Conservation (phyloP, 2,113 vertebrate genomes). For the Engraulis encrasicolus region DNA sequence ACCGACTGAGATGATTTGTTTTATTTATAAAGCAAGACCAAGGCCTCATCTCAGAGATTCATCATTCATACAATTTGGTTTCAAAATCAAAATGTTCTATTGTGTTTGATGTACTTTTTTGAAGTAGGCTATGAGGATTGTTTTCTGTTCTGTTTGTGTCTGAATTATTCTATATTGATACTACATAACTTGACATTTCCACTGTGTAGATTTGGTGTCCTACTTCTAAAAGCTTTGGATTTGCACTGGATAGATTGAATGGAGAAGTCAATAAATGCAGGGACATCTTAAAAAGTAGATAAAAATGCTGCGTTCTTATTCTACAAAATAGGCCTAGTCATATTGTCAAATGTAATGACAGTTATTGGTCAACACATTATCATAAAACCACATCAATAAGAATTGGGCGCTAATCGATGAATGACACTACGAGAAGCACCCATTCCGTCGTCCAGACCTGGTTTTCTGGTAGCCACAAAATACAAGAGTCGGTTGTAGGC, state of each 20-base stretch:
- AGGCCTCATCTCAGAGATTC: not conserved
- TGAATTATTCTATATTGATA: too few species aligned
- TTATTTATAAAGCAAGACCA: not conserved
- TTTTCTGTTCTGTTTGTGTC: too few species aligned
- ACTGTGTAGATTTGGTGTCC: not conserved
- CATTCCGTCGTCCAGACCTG: conserved; percentile 68
- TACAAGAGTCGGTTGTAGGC: conserved; percentile 49
- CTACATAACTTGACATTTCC: not conserved
- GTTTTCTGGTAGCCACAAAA: conserved; percentile 68
- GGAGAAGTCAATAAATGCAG: not conserved
- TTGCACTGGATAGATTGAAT: not conserved
- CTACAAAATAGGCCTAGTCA: not conserved
- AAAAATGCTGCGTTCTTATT: not conserved
- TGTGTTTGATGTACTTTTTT: not conserved
- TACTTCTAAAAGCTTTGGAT: not conserved
- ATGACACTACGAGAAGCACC: conserved; percentile 25
- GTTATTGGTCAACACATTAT: not conserved
- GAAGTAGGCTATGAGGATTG: not conserved
- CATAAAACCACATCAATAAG: not conserved
- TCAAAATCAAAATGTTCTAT: not conserved
- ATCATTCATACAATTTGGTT: not conserved
- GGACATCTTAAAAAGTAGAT: not conserved
- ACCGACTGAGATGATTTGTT: conserved; percentile 24
- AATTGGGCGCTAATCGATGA: not conserved
- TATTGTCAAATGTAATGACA: not conserved